These are phyloP conservation scores for Macrosteles quadrilineatus DNA, from an alignment of 1,140 invertebrate genomes.

Conservation along the genomic window DNA sequence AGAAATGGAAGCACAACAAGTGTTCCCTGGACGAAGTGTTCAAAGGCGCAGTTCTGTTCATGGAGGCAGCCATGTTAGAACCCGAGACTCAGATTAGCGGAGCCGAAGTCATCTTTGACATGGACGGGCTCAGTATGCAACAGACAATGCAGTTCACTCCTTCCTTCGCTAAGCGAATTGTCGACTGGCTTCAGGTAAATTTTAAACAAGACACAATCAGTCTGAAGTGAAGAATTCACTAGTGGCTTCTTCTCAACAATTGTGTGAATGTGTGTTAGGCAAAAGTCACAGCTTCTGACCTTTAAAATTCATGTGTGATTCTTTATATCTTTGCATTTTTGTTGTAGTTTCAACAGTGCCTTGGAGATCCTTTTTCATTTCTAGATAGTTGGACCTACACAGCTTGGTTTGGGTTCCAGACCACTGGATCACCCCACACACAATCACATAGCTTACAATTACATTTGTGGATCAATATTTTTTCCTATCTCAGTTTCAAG, in stretches of 20 bases:
- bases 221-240: background rate
- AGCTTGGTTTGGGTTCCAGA: no score
- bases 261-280: no score
- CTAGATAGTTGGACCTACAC: no score
- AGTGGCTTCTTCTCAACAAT: background rate
- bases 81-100: conserved; percentile 74
- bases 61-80: conserved; percentile 79
- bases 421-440: no score
- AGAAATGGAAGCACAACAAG: conserved; percentile 83
- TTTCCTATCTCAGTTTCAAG: no score
- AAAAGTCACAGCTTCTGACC: no score
- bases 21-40: conserved; percentile 76
- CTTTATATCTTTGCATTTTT: no score
- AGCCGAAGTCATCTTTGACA: conserved; percentile 78
- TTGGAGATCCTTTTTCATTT: no score
- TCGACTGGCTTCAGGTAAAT: conserved; percentile 73
- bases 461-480: no score
- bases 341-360: no score
- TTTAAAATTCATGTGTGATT: no score
- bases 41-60: conserved; percentile 76
- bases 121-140: conserved; percentile 76
- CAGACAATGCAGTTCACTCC: conserved; percentile 84
- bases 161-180: conserved; percentile 76
- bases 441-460: no score
- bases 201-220: conserved; percentile 13